These are phyloP conservation scores for Cyprinus carpio DNA, from an alignment of 2,113 vertebrate genomes.

Conservation along the genomic window DNA sequence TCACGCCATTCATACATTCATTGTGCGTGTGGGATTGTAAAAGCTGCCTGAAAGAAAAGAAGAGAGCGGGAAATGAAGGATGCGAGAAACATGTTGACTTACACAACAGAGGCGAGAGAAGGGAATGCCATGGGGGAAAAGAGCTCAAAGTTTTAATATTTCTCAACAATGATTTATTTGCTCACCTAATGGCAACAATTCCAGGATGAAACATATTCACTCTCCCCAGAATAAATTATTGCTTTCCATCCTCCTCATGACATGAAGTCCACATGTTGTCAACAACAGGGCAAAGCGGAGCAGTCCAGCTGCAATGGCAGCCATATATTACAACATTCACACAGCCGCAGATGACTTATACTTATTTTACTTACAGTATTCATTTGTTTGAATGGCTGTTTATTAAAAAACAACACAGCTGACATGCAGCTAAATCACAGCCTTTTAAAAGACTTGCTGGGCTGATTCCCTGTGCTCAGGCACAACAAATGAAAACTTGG, in stretches of 20 bases:
- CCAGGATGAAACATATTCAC: slow-evolving; percentile 50
- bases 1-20: slow-evolving; percentile 42
- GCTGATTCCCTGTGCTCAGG: slow-evolving; percentile 3
- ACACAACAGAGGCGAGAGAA: slow-evolving; percentile 40
- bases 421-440: not conserved
- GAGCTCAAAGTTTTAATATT: slow-evolving; percentile 66
- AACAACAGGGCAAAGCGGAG: slow-evolving; percentile 11
- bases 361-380: slow-evolving; percentile 17
- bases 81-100: slow-evolving; percentile 45
- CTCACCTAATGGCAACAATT: slow-evolving; percentile 67
- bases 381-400: slow-evolving; percentile 18
- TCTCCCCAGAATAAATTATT: slow-evolving; percentile 47
- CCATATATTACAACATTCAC: not conserved
- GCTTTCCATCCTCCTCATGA: slow-evolving; percentile 35
- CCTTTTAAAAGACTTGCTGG: slow-evolving; percentile 25
- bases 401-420: not conserved
- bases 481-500: slow-evolving; percentile 20
- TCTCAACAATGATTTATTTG: slow-evolving; percentile 73
- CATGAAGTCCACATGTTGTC: slow-evolving; percentile 25
- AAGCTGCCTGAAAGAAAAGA: slow-evolving; percentile 39
- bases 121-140: slow-evolving; percentile 40
- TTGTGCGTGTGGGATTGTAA: slow-evolving; percentile 22
- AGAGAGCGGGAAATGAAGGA: slow-evolving; percentile 15
- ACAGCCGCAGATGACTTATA: not conserved
- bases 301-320: not conserved